phyloP scores from a whole-genome alignment of 2,888 invertebrate species.

The Noctua pronuba region DNA sequence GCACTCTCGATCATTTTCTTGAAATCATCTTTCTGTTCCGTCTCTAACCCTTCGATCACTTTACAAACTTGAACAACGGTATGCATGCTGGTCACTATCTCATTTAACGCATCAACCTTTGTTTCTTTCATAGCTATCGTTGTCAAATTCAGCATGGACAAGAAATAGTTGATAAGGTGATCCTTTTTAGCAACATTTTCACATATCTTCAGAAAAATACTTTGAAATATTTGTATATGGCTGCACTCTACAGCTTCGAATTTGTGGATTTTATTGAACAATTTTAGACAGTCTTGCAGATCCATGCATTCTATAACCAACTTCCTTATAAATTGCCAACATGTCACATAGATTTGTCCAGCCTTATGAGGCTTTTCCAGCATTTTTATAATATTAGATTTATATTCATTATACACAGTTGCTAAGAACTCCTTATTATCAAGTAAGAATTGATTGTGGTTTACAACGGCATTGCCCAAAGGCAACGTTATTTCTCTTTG shows the following conservation, averaged over 20 bases:
- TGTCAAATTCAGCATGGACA: constrained; percentile 89
- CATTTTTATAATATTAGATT: constrained; percentile 91
- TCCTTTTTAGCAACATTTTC: constrained; percentile 80
- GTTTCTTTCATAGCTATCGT: constrained; percentile 87
- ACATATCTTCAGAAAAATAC: constrained; percentile 89
- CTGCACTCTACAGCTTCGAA: constrained; percentile 91
- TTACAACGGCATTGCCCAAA: constrained; percentile 87
- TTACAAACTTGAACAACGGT: constrained; percentile 79
- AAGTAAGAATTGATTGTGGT: constrained; percentile 81
- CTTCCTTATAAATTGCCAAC: constrained; percentile 90
- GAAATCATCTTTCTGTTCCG: constrained; percentile 77
- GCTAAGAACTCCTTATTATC: constrained; percentile 86
- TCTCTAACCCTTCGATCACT: constrained; percentile 72
- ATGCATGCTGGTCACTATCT: constrained; percentile 77
- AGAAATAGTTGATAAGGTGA: constrained; percentile 87
- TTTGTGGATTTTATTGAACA: constrained; percentile 91
- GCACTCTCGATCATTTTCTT: constrained; percentile 85
- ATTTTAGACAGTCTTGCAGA: constrained; percentile 88
- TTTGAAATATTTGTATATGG: constrained; percentile 90
- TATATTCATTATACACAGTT: constrained; percentile 90
- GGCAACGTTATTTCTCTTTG: constrained; percentile 92
- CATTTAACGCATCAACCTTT: constrained; percentile 72
- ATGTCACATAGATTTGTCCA: constrained; percentile 91
- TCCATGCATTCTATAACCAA: constrained; percentile 91
- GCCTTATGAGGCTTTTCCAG: constrained; percentile 93